Base-by-base conservation (phyloP, 2,888 invertebrate species). In the Tinea semifulvella region DNA sequence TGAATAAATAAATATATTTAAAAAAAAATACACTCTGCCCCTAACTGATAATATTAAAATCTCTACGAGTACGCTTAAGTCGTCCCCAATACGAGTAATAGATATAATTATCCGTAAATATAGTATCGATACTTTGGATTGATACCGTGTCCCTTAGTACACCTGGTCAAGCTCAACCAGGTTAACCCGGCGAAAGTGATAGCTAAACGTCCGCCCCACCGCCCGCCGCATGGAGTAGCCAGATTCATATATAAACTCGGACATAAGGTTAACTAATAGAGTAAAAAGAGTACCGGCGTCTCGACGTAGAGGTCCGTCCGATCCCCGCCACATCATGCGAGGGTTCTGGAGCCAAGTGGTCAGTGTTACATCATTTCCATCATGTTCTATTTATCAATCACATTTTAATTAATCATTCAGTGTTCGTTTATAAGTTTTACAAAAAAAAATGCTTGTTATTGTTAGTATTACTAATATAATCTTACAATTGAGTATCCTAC, bases 331-430 rank as follows among this genome's bases (percentile, higher is more conserved):
- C 73, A 76, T 52, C 76, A 85, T 85, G 85, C 76, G 75, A 80
- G 82, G 83, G 83, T 81, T 73, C 76, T 72, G 82, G 83, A 82
- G 81, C 76, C 69, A 69, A 74, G 81, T 82, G 85, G 85, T 85
- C 74, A 84, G 85, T 85, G 68, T 35, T 16, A 13, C 35, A 35
- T 13, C 11, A 35, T 35, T 35, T 27, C 27, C 11, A 35, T 35
- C 7, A 13, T 16, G 35, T 35, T 35, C 17, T 14, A 35, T 14
- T 16, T 35, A 13, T 8, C 16, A 16, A 14, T 14, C 4, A 14
- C 2, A 16, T 35, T 35, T 8, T 22, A n/a, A n/a, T n/a, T n/a
- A n/a, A 7, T 27, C 11, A 27, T 27, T 27, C 11, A 11, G 27
- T 27, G 27, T 7, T 4, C 6, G 27, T 4, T 27, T 10, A 11